Conservation (phyloP, 2,888 invertebrate genomes). For the Oligia latruncula region DNA sequence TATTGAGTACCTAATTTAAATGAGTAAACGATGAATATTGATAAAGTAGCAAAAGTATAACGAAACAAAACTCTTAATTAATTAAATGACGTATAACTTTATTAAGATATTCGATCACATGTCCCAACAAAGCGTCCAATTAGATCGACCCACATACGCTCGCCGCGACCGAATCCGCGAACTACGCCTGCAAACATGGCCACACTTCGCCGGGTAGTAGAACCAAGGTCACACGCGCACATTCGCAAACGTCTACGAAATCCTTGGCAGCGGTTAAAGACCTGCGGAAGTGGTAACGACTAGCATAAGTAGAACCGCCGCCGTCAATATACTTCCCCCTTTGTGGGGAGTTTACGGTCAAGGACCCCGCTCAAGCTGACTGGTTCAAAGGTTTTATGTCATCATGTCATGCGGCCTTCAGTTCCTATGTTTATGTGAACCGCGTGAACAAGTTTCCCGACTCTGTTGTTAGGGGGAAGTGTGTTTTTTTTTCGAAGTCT, state of each 20-base stretch:
- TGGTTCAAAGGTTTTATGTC: conserved; percentile 82
- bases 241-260: conserved; percentile 81
- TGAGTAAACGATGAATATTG: conserved; percentile 10
- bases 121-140: conserved; percentile 45
- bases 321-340: conserved; percentile 74
- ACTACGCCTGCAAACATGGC: conserved; percentile 66
- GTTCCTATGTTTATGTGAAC: conserved; percentile 82
- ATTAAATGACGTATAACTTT: conserved; percentile 17
- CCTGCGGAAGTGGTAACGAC: conserved; percentile 84
- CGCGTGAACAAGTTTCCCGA: conserved; percentile 75
- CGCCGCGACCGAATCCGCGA: conserved; percentile 60
- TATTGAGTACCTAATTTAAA: conserved; percentile 27
- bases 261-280: conserved; percentile 85
- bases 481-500: conserved; percentile 59
- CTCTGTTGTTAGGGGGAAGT: conserved; percentile 69
- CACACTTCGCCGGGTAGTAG: conserved; percentile 80
- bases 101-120: conserved; percentile 43
- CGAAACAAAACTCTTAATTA: conserved; percentile 23
- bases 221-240: conserved; percentile 84
- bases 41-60: conserved; percentile 13
- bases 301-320: conserved; percentile 76
- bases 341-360: conserved; percentile 55
- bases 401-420: conserved; percentile 83
- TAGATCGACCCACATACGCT: conserved; percentile 53
- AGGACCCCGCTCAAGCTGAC: conserved; percentile 56